Percentiles rank a stretch among this genome's conserved stretches.
Conservation (phyloP, 1,140 invertebrate species). For the Oedothorax gibbosus region DNA sequence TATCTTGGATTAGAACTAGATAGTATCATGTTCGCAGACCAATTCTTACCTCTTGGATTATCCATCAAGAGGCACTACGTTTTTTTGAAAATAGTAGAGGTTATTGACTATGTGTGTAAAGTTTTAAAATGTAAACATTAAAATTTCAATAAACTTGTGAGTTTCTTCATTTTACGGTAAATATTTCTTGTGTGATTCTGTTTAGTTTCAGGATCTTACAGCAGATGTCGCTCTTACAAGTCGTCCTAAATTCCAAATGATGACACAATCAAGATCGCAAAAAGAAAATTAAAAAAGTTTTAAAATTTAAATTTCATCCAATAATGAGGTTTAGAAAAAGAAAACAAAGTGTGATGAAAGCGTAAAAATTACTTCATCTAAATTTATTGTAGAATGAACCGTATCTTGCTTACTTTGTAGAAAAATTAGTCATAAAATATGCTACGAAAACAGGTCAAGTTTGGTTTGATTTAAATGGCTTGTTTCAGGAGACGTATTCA, state of each 20-base stretch:
- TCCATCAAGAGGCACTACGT: slow-evolving; percentile 18
- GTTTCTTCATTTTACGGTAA: slow-evolving; percentile 31
- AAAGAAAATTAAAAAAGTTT: too few species aligned
- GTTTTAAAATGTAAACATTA: slow-evolving; percentile 22
- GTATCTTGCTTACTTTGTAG: too few species aligned
- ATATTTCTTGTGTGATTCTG: slow-evolving; percentile 7
- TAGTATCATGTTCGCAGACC: background rate
- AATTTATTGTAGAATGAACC: too few species aligned
- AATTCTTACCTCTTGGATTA: slow-evolving; percentile 40
- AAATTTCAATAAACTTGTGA: slow-evolving; percentile 19
- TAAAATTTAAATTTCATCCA: too few species aligned
- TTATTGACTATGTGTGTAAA: background rate
- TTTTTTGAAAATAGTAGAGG: background rate
- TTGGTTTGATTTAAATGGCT: too few species aligned
- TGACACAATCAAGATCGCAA: too few species aligned
- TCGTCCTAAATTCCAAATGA: slow-evolving; percentile 21
- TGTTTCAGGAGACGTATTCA: too few species aligned
- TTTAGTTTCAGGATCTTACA: slow-evolving; percentile 9
- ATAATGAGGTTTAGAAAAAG: too few species aligned
- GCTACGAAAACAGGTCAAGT: too few species aligned
- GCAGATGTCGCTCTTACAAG: slow-evolving; percentile 25
- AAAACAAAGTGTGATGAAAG: too few species aligned
- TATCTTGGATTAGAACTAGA: slow-evolving; percentile 42
- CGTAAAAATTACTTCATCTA: too few species aligned
- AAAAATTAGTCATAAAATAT: too few species aligned